Base-by-base conservation (phyloP, 2,888 invertebrate genomes). In the Tetragnatha montana region DNA sequence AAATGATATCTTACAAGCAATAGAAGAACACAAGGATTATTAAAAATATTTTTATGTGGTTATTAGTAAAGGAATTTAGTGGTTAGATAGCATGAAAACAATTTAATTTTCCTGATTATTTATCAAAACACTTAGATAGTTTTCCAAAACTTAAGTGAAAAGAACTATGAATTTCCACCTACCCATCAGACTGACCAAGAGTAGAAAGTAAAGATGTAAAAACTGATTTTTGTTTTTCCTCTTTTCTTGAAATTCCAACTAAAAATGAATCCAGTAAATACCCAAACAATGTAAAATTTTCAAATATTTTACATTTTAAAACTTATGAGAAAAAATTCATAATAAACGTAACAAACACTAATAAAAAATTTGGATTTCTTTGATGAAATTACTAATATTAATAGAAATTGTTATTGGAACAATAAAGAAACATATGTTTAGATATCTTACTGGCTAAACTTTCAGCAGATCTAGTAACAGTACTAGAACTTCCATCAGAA, bases 391-490 rank as follows among this genome's bases (percentile, higher is more conserved):
- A 22, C 35, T 2, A 35, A 22, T 22, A 21, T 22, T 21, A 73
- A 19, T 73, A n/a, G 3, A 49, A 76, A 76, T 17, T 14, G 17
- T 3, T 19, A 47, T 75, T 35, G 35, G 35, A 47, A 47, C 47
- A 76, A 35, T 4, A 60, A 21, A 21, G n/a, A n/a, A 6, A 21
- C 7, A 8, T 47, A 3, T 0, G 22, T 7, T 35, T 35, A 10
- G 35, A n/a, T 35, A 6, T 69, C 81, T 49, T 35, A 87, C 90
- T 76, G 69, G 90, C 87, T n/a, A 90, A 71, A 71, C 90, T 90
- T 87, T 90, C 90, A 49, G 90, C 86, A 49, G 90, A 90, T 83
- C 87, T 87, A 35, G 70, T 90, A 17, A 90, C 90, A 73, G 90
- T 87, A 1, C 90, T 86, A 35, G 35, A 35, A 87, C 90, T 90